Base-by-base conservation (phyloP, 2,888 invertebrate species). In the Clitarchus hookeri region DNA sequence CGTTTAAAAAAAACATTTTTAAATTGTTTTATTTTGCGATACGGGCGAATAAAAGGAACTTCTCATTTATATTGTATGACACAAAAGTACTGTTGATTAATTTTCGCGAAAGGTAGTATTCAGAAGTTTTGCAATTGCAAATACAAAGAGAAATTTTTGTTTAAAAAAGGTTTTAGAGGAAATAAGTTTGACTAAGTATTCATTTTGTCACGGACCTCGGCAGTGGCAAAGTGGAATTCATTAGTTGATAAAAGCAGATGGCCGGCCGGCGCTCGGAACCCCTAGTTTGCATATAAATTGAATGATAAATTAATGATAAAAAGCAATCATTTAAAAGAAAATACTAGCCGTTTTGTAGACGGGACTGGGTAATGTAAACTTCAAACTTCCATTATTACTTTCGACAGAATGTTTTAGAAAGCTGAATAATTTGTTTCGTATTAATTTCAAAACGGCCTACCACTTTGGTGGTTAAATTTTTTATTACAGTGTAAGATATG, bases 381-480 rank as follows among this genome's bases (percentile, higher is more conserved):
- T n/a, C n/a, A 65, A 65, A 65, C 65, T 65, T 65, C n/a, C 65
- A n/a, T 65, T 65, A 65, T 65, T 65, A 23, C 65, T 65, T 65
- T 23, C 19, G 65, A 16, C 48, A 16, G 16, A 48, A 48, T 16
- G 48, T 48, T 48, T 16, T 65, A 65, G 16, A 65, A 65, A 65
- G 16, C n/a, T 65, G 65, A 65, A 65, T 65, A 65, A 65, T 65
- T 65, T 12, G 65, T 65, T 65, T 65, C n/a, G 19, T n/a, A 65
- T 19, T 65, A 0, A 23, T 19, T 16, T 48, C 65, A 65, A 65
- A 0, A 65, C 16, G 19, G 65, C n/a, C 23, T 65, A 19, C 0
- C 6, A 65, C 65, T n/a, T 65, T 65, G 0, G 65, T 65, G 23
- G n/a, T 65, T n/a, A 65, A 65, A 65, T 23, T 65, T 65, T 16